These are phyloP conservation scores for Hormiphora californensis DNA, from an alignment of 37 sponge, comb jelly and placozoan genomes.

Conservation along the genomic window DNA sequence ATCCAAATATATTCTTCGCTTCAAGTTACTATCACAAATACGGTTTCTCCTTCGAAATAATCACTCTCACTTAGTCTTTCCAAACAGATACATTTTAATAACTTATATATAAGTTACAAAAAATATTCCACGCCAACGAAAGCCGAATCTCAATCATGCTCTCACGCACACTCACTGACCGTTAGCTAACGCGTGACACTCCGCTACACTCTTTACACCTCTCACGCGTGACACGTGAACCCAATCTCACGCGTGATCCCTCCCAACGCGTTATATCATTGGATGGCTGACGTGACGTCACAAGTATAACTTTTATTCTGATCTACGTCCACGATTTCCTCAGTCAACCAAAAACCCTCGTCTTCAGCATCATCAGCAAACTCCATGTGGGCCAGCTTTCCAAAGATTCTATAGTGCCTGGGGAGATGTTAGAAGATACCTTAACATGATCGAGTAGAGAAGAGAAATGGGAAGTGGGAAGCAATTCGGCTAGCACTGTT, in stretches of 20 bases:
- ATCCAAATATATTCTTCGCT: no score
- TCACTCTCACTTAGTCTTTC: no score
- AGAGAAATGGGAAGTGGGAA: not conserved
- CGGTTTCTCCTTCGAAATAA: no score
- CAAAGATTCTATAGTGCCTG: constrained; percentile 43
- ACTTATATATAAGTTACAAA: no score
- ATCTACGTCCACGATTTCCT: constrained; percentile 45
- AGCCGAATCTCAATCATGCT: not conserved
- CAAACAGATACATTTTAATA: no score
- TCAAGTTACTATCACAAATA: no score
- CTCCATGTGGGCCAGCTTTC: constrained; percentile 14
- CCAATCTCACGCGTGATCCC: no score
- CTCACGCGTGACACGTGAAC: no score
- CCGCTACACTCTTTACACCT: no score
- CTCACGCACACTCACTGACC: not conserved
- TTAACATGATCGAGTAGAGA: not conserved
- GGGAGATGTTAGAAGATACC: not conserved
- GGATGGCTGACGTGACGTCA: not conserved
- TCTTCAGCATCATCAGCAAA: not conserved
- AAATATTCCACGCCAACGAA: not conserved
- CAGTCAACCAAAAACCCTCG: constrained; percentile 23
- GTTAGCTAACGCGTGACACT: constrained; percentile 36
- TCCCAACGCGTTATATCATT: no score
- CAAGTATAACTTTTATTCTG: constrained; percentile 42
- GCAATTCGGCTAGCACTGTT: not conserved